Evolutionary conservation across 1,140 invertebrate species (phyloP), one percentile per base, ranked within the genome.

Genomic region (Bombus superbus): DNA sequence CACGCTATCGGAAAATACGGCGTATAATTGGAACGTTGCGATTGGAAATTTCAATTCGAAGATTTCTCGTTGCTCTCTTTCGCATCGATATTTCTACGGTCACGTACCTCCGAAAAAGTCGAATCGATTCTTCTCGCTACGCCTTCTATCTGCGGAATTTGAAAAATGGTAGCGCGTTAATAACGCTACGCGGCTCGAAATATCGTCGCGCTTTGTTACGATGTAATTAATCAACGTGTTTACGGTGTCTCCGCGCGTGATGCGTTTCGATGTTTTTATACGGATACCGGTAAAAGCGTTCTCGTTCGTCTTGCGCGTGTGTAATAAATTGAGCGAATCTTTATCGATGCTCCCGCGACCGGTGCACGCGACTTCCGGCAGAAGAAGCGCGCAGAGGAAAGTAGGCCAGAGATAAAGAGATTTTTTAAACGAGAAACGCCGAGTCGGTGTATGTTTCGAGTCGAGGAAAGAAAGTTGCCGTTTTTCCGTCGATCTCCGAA

Each of bases 391-490:
- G 35, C 74, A 9, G 74, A 57, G 32, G 47, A 76, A 76, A 76
- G 74, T 76, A 40, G 74, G 74, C 3, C 47, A 59, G 25, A 76
- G 57, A 76, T 76, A 76, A 76, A 76, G 25, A 76, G 74, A 76
- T 76, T 76, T 35, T 73, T 73, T 44, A 40, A 40, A 28, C 38
- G 3, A 25, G 11, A 25, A 71, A 15, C 69, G 25, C 18, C 47
- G 47, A 22, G 47, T 22, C 6, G 18, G 0, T 1, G 11, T 11
- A 28, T n/a, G 15, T 35, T 35, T 47, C 32, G 18, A 35, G 9
- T 11, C n/a, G 9, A 10, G 1, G 32, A 53, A 47, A 18, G 42
- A 47, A 74, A n/a, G 22, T 38, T 8, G 2, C 18, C 47, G 47
- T 53, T 42, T 72, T 40, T 28, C 28, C n/a, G 40, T 9, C 5